A percentile compares a stretch with the other conserved stretches of the same genome.
Evolutionary conservation across 2,797 vertebrate genomes (phyloP).

Genomic region (Cryptoblepharus egeriae): DNA sequence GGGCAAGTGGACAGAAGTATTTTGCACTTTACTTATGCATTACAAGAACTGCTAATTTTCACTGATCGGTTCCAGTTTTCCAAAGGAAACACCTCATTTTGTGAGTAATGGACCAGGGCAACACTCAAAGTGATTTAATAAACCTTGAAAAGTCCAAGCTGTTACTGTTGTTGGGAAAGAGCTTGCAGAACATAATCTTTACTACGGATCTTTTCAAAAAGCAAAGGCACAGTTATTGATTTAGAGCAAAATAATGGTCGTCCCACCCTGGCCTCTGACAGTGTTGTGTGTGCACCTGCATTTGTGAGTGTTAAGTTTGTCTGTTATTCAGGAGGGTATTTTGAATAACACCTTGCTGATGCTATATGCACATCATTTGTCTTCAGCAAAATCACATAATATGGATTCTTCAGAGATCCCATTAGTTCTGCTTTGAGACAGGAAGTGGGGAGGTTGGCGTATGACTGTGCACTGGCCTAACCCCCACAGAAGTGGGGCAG

Average conservation of each 20-base stretch:
- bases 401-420: background rate
- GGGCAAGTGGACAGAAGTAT: constrained; percentile 39
- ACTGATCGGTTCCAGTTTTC: constrained; percentile 35
- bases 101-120: constrained; percentile 13
- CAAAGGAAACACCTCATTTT: constrained; percentile 19
- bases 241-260: background rate
- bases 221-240: background rate
- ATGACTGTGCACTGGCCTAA: no score
- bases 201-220: background rate
- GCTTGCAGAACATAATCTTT: constrained; percentile 1
- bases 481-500: no score
- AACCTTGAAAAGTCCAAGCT: constrained; percentile 32
- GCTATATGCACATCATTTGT: background rate
- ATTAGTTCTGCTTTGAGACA: background rate
- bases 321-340: background rate
- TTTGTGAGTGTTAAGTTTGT: background rate
- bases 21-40: constrained; percentile 20
- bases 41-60: constrained; percentile 32
- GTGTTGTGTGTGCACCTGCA: background rate
- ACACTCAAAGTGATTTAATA: constrained; percentile 14
- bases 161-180: background rate
- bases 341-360: background rate
- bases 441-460: no score
- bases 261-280: background rate
- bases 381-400: background rate